Conservation (phyloP, 2,113 vertebrate genomes). For the Brachypodius melanocephalos region DNA sequence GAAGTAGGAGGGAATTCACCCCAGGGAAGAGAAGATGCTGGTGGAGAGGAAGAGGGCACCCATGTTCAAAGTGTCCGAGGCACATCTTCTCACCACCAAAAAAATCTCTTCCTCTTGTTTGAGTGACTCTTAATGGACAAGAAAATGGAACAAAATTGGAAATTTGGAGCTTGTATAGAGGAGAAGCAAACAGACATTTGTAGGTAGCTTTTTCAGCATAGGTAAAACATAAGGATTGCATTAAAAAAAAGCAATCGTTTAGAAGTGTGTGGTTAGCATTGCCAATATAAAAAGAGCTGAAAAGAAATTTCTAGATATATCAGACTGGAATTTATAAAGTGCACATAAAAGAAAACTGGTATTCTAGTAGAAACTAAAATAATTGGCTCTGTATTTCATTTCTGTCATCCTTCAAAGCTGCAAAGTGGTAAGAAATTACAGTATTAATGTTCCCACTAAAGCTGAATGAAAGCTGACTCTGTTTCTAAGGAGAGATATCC, state of each 20-base stretch:
- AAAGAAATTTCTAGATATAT: background rate
- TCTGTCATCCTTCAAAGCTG: background rate
- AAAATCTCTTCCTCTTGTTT: background rate
- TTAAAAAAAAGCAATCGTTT: background rate
- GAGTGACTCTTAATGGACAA: background rate
- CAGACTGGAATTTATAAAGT: background rate
- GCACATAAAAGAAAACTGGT: background rate
- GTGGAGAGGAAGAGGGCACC: background rate
- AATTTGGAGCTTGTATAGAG: background rate
- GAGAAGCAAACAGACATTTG: background rate
- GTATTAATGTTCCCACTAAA: background rate
- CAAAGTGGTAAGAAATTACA: background rate
- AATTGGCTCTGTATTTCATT: background rate
- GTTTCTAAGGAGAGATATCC: background rate
- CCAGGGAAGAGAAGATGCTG: background rate
- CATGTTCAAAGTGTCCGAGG: rapidly evolving
- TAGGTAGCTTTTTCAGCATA: background rate
- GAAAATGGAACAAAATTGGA: background rate
- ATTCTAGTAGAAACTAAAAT: background rate
- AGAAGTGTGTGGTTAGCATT: background rate
- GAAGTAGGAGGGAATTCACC: background rate
- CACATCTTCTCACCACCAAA: rapidly evolving
- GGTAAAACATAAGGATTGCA: background rate
- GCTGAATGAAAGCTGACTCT: background rate
- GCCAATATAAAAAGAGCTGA: background rate